Evolutionary conservation across 2,888 invertebrate genomes (phyloP).

Genomic region (Lepas anatifera): DNA sequence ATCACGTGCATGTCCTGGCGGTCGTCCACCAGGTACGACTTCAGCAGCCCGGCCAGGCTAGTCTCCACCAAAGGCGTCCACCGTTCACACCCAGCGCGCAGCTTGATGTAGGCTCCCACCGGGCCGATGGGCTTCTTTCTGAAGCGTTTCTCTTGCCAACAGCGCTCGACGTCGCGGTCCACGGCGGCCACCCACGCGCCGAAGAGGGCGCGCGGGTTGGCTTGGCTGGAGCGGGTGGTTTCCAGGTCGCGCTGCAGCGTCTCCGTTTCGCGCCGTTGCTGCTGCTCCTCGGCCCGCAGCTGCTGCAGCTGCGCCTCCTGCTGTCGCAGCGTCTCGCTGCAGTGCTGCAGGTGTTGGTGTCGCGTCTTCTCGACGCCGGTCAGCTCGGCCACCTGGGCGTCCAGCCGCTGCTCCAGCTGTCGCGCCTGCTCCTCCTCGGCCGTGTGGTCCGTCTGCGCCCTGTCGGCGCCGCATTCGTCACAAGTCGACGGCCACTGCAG

Average conservation of each 20-base stretch:
- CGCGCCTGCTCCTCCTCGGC: neutral
- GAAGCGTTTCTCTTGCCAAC: slow-evolving; percentile 8
- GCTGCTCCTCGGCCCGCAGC: too few relatives aligned
- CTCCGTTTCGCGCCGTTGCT: too few relatives aligned
- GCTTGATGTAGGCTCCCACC: neutral
- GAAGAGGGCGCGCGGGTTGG: slow-evolving; percentile 18
- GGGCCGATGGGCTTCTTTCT: slow-evolving; percentile 22
- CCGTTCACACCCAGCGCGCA: neutral
- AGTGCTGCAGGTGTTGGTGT: neutral
- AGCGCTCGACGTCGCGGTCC: slow-evolving; percentile 16
- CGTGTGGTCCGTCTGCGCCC: neutral
- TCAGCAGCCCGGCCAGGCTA: neutral
- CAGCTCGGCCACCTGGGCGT: neutral
- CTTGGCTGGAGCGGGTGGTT: neutral
- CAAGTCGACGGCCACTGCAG: too few relatives aligned
- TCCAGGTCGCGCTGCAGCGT: slow-evolving; percentile 16
- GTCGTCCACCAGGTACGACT: neutral
- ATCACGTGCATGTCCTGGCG: neutral
- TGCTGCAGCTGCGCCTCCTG: neutral
- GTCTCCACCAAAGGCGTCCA: neutral
- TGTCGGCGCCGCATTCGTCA: too few relatives aligned
- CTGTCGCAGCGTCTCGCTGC: neutral
- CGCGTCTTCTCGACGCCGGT: neutral
- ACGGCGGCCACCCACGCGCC: slow-evolving; percentile 19
- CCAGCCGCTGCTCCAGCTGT: neutral